Evolutionary conservation across 2,113 vertebrate genomes (phyloP).

Genomic region (Oreochromis aureus): DNA sequence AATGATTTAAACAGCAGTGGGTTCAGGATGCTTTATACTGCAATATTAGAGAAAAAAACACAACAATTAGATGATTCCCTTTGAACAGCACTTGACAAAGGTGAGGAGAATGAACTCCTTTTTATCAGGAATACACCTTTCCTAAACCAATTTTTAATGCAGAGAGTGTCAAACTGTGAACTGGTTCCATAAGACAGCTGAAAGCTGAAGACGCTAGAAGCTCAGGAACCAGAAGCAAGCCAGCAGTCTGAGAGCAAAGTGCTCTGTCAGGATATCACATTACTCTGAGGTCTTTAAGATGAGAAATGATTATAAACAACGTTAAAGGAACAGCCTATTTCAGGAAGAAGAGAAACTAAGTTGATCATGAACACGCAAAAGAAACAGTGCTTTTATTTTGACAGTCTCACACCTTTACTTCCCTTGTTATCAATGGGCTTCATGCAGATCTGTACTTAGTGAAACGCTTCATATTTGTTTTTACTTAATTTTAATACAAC

Average conservation of each 20-base stretch:
- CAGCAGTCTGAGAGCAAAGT: background rate
- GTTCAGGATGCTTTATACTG: background rate
- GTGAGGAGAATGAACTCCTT: background rate
- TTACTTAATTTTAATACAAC: background rate
- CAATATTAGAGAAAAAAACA: rapidly evolving
- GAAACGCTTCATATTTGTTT: background rate
- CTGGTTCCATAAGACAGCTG: background rate
- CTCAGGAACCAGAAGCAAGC: background rate
- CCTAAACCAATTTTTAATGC: background rate
- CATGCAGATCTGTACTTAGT: background rate
- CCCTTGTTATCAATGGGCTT: background rate
- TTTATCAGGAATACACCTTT: background rate
- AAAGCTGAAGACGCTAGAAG: background rate
- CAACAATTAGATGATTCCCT: background rate
- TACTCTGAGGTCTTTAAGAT: background rate
- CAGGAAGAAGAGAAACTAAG: background rate
- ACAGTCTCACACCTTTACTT: background rate
- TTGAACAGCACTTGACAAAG: background rate
- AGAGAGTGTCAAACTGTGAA: background rate
- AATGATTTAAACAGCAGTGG: background rate
- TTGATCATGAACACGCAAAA: background rate
- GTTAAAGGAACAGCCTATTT: background rate
- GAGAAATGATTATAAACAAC: background rate
- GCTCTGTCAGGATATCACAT: background rate
- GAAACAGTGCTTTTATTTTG: background rate